phyloP scores from a whole-genome alignment of 2,797 vertebrate genomes.

The Chaetophractus vellerosus region DNA sequence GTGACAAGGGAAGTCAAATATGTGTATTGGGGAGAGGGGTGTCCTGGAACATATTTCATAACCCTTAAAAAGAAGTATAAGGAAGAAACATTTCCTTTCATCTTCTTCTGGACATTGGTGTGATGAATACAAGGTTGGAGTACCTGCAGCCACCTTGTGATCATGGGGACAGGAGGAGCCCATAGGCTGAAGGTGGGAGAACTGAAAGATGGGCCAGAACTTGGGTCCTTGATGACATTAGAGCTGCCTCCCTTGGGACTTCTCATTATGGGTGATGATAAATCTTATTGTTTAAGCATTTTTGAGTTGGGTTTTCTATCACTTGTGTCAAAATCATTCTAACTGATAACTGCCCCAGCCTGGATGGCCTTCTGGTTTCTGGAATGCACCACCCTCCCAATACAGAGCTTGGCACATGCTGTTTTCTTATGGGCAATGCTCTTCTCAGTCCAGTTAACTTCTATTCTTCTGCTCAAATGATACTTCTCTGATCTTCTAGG shows the following conservation, averaged over 20 bases:
- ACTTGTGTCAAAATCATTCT: neutral
- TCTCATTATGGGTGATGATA: slow-evolving; percentile 35
- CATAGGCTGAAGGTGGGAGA: neutral
- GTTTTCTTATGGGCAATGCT: neutral
- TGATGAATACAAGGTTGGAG: neutral
- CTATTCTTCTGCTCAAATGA: neutral
- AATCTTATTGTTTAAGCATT: neutral
- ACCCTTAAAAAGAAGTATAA: neutral
- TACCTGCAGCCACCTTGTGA: neutral
- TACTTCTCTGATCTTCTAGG: neutral
- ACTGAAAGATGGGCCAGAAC: neutral
- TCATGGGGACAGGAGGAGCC: neutral
- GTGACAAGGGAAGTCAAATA: neutral
- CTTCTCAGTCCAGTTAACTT: neutral
- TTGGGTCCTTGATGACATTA: neutral
- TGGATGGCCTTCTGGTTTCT: neutral
- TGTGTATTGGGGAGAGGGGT: neutral
- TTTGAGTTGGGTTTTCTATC: slow-evolving; percentile 34
- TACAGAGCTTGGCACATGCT: neutral
- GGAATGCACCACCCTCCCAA: neutral
- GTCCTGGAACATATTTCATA: slow-evolving; percentile 15
- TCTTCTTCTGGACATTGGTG: neutral
- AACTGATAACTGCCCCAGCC: neutral
- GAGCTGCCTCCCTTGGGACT: neutral
- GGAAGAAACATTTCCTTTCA: neutral